phyloP scores from a whole-genome alignment of 2,113 vertebrate species.

The Odocoileus virginianus region DNA sequence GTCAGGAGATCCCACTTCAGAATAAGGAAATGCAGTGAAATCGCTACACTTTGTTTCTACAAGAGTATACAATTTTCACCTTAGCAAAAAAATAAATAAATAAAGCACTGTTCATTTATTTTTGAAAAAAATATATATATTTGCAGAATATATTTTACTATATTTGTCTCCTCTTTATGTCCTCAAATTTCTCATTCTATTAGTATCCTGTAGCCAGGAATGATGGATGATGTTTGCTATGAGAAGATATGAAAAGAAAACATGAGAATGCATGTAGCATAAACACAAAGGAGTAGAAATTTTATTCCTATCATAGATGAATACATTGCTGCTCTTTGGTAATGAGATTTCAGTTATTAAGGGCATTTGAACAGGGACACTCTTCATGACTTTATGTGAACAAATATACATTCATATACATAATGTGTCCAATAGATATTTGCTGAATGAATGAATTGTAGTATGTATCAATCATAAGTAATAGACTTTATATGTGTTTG shows the following conservation, averaged over 20 bases:
- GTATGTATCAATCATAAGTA: neutral
- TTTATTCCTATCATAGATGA: neutral
- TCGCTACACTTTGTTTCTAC: neutral
- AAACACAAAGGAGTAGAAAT: neutral
- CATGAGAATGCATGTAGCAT: neutral
- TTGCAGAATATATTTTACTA: neutral
- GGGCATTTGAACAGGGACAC: neutral
- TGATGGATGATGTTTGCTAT: neutral
- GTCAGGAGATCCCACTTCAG: neutral
- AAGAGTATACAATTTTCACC: neutral
- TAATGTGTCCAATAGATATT: neutral
- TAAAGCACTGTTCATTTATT: neutral
- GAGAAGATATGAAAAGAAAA: neutral
- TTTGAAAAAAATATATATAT: no score
- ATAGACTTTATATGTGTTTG: neutral
- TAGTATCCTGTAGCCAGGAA: neutral
- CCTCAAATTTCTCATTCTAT: neutral
- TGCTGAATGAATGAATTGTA: neutral
- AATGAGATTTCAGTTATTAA: neutral
- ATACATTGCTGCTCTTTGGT: neutral
- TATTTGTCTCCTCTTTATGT: neutral
- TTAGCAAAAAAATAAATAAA: neutral
- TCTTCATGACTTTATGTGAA: neutral
- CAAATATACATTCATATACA: neutral
- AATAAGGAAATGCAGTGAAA: neutral